phyloP scores from a whole-genome alignment of 1,140 invertebrate species.

The Homarus americanus region DNA sequence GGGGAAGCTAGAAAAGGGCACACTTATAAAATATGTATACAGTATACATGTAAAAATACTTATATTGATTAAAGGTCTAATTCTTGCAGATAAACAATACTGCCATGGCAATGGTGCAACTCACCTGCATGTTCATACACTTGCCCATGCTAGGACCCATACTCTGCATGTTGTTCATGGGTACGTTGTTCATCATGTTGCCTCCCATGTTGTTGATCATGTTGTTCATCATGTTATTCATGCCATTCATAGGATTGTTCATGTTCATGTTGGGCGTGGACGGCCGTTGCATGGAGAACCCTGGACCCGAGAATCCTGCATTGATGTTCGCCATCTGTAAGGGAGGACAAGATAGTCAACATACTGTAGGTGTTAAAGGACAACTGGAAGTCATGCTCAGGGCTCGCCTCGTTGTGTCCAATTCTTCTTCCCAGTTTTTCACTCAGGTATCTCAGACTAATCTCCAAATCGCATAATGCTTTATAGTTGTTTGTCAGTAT shows the following conservation, averaged over 20 bases:
- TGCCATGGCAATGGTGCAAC: background rate
- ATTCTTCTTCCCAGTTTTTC: no score
- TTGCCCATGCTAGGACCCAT: constrained; percentile 75
- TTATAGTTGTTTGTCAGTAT: no score
- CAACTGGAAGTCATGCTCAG: no score
- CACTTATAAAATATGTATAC: background rate
- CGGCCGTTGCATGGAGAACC: constrained; percentile 68
- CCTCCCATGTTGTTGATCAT: constrained; percentile 75
- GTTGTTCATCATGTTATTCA: constrained; percentile 75
- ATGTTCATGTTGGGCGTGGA: constrained; percentile 74
- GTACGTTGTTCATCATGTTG: constrained; percentile 72
- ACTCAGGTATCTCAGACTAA: no score
- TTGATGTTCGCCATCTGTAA: constrained; percentile 72
- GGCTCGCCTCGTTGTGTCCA: no score
- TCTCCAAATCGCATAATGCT: no score
- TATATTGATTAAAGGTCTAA: background rate
- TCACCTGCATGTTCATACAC: constrained; percentile 75
- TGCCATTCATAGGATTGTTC: constrained; percentile 75
- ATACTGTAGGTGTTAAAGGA: no score
- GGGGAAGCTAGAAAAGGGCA: background rate
- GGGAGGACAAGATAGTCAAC: background rate
- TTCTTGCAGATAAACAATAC: no score
- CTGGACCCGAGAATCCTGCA: constrained; percentile 62
- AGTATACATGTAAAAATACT: background rate
- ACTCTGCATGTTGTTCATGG: constrained; percentile 72